A percentile compares a stretch with the other conserved stretches of the same genome.
Conservation (phyloP, 2,113 vertebrate genomes). For the Vicugna pacos region DNA sequence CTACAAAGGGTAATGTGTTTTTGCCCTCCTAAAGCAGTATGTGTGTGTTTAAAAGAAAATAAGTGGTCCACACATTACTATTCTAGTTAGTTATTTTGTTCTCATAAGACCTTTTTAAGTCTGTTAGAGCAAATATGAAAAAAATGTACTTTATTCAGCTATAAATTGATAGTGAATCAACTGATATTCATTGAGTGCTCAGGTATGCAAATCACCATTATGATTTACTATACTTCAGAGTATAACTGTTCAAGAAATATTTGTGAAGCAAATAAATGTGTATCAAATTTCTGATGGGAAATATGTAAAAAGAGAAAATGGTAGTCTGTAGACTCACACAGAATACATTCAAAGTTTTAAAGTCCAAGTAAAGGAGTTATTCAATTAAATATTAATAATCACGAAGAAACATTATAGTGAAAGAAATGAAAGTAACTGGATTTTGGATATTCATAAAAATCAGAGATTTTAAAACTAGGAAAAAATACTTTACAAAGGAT, state of each 20-base stretch:
- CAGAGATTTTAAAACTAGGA: background rate
- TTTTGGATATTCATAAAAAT: background rate
- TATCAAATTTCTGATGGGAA: slow-evolving; percentile 1
- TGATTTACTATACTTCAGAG: background rate
- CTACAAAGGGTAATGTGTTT: background rate
- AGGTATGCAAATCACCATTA: background rate
- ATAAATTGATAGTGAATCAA: background rate
- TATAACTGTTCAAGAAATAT: background rate
- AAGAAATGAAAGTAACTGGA: background rate
- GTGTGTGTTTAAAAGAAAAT: slow-evolving; percentile 22
- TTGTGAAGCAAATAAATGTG: slow-evolving; percentile 14
- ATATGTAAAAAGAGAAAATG: background rate
- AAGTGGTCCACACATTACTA: background rate
- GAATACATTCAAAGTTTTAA: slow-evolving; percentile 2
- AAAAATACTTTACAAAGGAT: slow-evolving; percentile 25
- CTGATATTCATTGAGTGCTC: background rate
- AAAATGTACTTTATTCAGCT: background rate
- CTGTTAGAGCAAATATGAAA: slow-evolving; percentile 6
- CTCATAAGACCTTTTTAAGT: background rate
- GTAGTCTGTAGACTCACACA: background rate
- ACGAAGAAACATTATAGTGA: background rate
- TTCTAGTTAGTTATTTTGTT: slow-evolving; percentile 19
- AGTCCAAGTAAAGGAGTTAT: background rate
- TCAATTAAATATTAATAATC: slow-evolving; percentile 37
- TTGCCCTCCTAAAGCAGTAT: background rate